Conservation (phyloP, 2,113 vertebrate species). For the Daboia siamensis region DNA sequence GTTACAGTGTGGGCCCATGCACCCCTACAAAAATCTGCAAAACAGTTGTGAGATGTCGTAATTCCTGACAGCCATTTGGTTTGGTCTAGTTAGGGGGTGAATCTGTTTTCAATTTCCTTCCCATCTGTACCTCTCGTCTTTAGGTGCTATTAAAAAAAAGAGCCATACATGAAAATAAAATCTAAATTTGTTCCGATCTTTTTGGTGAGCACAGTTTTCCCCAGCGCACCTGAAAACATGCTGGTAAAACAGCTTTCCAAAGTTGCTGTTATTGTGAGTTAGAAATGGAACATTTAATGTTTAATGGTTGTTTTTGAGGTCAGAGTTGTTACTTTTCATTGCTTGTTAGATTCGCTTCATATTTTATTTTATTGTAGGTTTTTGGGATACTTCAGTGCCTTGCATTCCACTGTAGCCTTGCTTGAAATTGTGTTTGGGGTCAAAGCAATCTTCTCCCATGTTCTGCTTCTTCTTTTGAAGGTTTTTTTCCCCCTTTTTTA, state of each 20-base stretch:
- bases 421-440: conserved; percentile 42
- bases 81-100: background rate
- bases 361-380: conserved; percentile 27
- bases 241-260: conserved; percentile 56
- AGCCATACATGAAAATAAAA: background rate
- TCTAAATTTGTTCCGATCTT: conserved; percentile 32
- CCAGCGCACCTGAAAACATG: conserved; percentile 3
- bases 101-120: background rate
- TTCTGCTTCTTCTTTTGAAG: background rate
- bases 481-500: background rate
- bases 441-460: conserved; percentile 19
- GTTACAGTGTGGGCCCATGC: background rate
- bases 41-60: background rate
- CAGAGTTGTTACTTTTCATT: conserved; percentile 66
- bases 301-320: conserved; percentile 58
- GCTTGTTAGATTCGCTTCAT: conserved; percentile 62
- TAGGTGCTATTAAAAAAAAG: background rate
- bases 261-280: conserved; percentile 58
- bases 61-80: background rate
- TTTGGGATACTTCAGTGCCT: conserved; percentile 53
- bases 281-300: conserved; percentile 64
- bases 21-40: background rate
- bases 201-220: conserved; percentile 36
- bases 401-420: conserved; percentile 28
- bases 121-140: background rate